phyloP scores from a whole-genome alignment of 2,113 vertebrate genomes.

The Elephantulus edwardii region DNA sequence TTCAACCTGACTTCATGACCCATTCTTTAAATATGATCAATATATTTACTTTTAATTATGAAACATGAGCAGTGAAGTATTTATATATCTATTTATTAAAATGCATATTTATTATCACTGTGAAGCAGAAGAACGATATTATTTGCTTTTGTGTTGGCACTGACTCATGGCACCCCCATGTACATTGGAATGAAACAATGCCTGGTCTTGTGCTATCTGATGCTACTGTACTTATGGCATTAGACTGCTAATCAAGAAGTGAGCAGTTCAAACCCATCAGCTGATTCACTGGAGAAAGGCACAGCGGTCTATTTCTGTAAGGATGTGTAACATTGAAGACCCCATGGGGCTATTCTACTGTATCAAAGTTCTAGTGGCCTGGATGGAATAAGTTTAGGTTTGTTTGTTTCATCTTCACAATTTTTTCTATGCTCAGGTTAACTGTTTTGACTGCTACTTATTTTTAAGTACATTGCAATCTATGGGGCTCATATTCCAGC shows the following conservation, averaged over 20 bases:
- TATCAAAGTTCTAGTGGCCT: too few species aligned
- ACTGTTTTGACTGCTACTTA: neutral
- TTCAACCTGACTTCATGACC: neutral
- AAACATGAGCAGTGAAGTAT: neutral
- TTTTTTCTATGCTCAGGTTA: neutral
- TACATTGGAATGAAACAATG: neutral
- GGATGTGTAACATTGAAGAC: too few species aligned
- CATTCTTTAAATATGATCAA: conserved; percentile 34
- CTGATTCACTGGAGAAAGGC: too few species aligned
- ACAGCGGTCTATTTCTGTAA: too few species aligned
- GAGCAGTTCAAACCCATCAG: too few species aligned
- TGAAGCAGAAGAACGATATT: neutral
- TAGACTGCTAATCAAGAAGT: too few species aligned
- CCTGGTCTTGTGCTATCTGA: neutral
- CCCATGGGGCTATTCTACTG: too few species aligned
- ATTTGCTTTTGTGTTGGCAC: neutral
- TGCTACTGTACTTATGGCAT: too few species aligned
- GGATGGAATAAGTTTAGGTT: too few species aligned
- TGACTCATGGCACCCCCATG: neutral
- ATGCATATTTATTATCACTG: neutral
- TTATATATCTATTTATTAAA: too few species aligned
- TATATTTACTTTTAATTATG: neutral
- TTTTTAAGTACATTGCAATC: neutral
- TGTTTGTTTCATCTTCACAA: neutral
- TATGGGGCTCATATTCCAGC: neutral